These are phyloP conservation scores for Helicoverpa armigera DNA, from an alignment of 1,140 invertebrate species.

Conservation along the genomic window DNA sequence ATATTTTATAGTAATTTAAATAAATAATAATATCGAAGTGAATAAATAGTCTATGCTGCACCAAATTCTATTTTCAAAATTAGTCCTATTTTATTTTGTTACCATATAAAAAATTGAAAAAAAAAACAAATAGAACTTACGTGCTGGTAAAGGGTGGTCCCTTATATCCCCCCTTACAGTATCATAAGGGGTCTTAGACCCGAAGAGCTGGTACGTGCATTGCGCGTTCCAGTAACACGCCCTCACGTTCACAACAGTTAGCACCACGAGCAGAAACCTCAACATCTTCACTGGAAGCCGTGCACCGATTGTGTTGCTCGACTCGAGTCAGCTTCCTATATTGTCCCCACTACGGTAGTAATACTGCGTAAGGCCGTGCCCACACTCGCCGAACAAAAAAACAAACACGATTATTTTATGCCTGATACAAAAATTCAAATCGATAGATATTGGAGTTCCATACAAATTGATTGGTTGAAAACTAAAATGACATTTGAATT, in stretches of 20 bases:
- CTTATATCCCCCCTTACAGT: slow-evolving; percentile 74
- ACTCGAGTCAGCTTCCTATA: slow-evolving; percentile 26
- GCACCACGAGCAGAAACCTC: slow-evolving; percentile 35
- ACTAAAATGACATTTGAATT: no score
- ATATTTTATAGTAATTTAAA: no score
- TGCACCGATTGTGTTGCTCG: slow-evolving; percentile 19
- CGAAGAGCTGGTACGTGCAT: slow-evolving; percentile 64
- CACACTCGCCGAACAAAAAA: background rate
- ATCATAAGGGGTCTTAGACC: slow-evolving; percentile 75
- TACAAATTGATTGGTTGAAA: no score
- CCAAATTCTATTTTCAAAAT: no score
- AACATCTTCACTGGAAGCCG: slow-evolving; percentile 9
- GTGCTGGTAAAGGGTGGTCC: slow-evolving; percentile 60
- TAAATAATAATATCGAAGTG: no score
- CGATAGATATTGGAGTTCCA: no score
- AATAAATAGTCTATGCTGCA: no score
- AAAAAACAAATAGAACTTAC: slow-evolving; percentile 57
- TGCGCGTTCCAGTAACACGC: slow-evolving; percentile 72
- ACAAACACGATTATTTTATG: no score
- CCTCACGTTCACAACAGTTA: slow-evolving; percentile 37
- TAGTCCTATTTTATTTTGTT: background rate
- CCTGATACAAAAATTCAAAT: no score
- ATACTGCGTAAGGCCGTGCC: slow-evolving; percentile 4
- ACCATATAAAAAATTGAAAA: background rate
- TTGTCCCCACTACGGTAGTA: slow-evolving; percentile 39